Evolutionary conservation across 2,797 vertebrate species (phyloP).

Genomic region (Alca torda): DNA sequence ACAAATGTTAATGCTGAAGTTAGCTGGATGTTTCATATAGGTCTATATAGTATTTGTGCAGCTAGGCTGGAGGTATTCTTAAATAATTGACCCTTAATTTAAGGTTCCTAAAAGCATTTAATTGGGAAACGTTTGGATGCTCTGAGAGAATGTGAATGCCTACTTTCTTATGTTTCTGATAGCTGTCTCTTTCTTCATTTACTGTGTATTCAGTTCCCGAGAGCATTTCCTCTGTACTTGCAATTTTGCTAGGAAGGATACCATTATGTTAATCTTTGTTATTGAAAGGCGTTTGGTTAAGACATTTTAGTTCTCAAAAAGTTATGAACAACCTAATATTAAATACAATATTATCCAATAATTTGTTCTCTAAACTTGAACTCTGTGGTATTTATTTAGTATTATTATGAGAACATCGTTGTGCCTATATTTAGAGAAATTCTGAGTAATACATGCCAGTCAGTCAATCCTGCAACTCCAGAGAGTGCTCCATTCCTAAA

Average conservation of each 20-base stretch:
- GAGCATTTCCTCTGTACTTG: background rate
- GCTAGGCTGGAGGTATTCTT: background rate
- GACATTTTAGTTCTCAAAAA: background rate
- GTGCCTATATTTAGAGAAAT: background rate
- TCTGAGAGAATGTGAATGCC: background rate
- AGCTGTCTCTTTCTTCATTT: background rate
- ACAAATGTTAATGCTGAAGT: background rate
- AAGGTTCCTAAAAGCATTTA: background rate
- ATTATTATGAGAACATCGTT: background rate
- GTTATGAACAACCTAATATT: background rate
- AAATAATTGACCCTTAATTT: background rate
- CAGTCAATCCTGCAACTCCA: background rate
- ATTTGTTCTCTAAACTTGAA: background rate
- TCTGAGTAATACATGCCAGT: background rate
- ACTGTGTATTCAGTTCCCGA: background rate
- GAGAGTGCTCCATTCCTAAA: constrained; percentile 9
- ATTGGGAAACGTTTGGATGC: background rate
- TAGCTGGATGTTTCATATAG: background rate
- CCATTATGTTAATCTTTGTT: background rate
- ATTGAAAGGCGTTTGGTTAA: background rate
- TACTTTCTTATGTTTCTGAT: background rate
- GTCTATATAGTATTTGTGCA: background rate
- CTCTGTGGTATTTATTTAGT: background rate
- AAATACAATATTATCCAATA: background rate
- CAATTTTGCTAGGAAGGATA: background rate